A percentile compares a stretch with the other conserved stretches of the same genome.
Evolutionary conservation across 1,140 invertebrate genomes (phyloP).

Genomic region (Calephelis virginiensis): DNA sequence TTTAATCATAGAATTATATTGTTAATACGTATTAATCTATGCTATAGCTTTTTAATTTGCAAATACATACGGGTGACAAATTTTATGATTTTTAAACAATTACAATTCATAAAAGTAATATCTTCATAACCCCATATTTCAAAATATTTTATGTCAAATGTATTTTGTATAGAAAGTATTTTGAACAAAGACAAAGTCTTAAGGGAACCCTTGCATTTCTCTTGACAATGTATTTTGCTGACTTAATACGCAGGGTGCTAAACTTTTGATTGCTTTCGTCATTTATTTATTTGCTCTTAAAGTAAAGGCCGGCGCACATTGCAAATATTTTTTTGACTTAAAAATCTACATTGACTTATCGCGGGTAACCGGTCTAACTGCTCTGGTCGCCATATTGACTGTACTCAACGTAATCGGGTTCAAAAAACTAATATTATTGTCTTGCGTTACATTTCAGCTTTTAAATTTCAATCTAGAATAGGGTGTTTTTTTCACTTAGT

Average conservation of each 20-base stretch:
- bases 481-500: no score
- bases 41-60: no score
- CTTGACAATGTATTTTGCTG: constrained; percentile 54
- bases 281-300: constrained; percentile 48
- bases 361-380: no score
- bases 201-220: constrained; percentile 63
- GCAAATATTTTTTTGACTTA: not conserved
- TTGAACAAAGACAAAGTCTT: constrained; percentile 43
- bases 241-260: constrained; percentile 46
- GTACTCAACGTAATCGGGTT: no score
- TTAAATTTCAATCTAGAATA: no score
- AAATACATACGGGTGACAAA: no score
- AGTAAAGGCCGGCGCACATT: constrained; percentile 5
- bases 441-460: no score
- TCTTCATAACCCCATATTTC: constrained; percentile 22
- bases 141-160: constrained; percentile 42
- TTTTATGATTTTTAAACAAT: not conserved
- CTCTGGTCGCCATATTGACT: no score
- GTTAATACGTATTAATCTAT: no score
- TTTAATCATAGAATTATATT: no score
- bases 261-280: constrained; percentile 52
- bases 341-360: not conserved
- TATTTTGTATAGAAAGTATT: constrained; percentile 49
- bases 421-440: no score
- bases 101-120: not conserved